Base-by-base conservation (phyloP, 2,888 invertebrate genomes). In the Rhaphigaster nebulosa region DNA sequence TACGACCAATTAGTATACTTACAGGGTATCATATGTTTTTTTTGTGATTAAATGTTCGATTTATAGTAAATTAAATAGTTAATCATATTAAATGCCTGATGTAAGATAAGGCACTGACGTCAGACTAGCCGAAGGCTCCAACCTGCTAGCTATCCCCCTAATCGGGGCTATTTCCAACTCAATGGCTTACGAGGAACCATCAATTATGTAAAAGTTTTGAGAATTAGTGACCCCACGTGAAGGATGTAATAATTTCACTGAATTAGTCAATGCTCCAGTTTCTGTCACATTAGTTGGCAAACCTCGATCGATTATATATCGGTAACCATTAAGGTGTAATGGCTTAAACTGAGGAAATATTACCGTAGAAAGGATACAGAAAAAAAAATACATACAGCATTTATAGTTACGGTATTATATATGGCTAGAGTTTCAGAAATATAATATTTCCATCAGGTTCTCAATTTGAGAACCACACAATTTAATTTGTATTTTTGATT, bases 151-250 rank as follows among this genome's bases (percentile, higher is more conserved):
- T 18, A 41, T 41, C 41, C 18, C 38, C 8, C 45, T 84, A 84
- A 84, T 84, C 5, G 45, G 50, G 45, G 84, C 84, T 45, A 45
- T 84, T 84, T 41, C 84, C 26, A 18, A 26, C 84, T 84, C 3
- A 50, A 45, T 84, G 20, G 41, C 45, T n/a, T 45, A n/a, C 45
- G 13, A 6, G 15, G 41, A 84, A 50, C 45, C 84, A 84, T 84
- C n/a, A 84, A 84, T 84, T 84, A 84, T 84, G 84, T 84, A 84
- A 84, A 84, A 84, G 84, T 84, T 84, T n/a, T n/a, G n/a, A n/a
- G 80, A 80, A 80, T 80, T 41, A 80, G 45, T 84, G 45, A n/a
- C n/a, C 84, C 2, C 20, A 0, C 1, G 26, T 84, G 45, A 80
- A 80, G 41, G 41, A 80, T 80, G 45, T 50, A n/a, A 13, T 26